A percentile compares a stretch with the other conserved stretches of the same genome.
phyloP scores from a whole-genome alignment of 2,888 invertebrate genomes.

The Hesperia comma region DNA sequence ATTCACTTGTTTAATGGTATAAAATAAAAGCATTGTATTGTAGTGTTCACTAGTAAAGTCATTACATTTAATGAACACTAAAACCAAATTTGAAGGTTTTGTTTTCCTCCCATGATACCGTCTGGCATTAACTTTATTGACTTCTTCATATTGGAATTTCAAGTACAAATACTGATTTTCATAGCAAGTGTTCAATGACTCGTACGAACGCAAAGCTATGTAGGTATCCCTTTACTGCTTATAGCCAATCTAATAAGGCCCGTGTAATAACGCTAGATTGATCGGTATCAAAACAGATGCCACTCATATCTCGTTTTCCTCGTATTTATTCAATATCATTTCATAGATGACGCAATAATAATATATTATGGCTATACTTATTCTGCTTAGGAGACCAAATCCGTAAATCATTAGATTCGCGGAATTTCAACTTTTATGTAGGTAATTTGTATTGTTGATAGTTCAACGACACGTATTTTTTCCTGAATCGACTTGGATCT shows the following conservation, averaged over 20 bases:
- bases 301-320: slow-evolving; percentile 34
- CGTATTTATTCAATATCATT: slow-evolving; percentile 25
- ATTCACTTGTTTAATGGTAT: neutral
- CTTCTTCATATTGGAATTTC: neutral
- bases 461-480: no score
- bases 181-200: slow-evolving; percentile 2
- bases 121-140: neutral
- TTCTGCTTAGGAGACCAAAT: neutral
- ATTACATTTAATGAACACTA: slow-evolving; percentile 9
- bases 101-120: neutral
- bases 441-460: neutral
- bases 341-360: slow-evolving; percentile 30
- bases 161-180: neutral
- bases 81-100: neutral
- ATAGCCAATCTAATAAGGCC: slow-evolving; percentile 28
- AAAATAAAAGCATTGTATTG: slow-evolving; percentile 3
- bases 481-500: no score
- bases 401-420: neutral
- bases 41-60: neutral
- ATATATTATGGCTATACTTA: neutral
- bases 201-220: slow-evolving; percentile 1
- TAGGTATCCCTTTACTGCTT: neutral
- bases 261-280: slow-evolving; percentile 21
- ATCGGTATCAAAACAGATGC: slow-evolving; percentile 35
- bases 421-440: neutral